phyloP scores from a whole-genome alignment of 2,797 vertebrate genomes.

The Semaprochilodus insignis region DNA sequence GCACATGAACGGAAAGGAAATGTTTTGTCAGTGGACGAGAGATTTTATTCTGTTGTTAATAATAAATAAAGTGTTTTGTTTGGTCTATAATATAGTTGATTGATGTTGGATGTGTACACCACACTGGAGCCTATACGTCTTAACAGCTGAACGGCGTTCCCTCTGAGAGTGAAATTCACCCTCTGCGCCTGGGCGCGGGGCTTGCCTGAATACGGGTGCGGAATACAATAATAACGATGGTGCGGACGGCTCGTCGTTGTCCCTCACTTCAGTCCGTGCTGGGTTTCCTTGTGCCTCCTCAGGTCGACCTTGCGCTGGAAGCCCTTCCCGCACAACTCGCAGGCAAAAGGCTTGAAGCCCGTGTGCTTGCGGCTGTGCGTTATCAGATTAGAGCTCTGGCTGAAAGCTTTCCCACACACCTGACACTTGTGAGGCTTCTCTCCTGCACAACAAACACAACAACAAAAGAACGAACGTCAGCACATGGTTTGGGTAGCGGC shows the following conservation, averaged over 20 bases:
- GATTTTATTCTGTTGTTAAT: no score
- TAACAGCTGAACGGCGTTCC: no score
- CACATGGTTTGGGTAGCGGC: neutral
- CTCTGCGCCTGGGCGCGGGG: no score
- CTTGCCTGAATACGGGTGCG: neutral
- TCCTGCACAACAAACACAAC: slow-evolving; percentile 74
- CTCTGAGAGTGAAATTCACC: no score
- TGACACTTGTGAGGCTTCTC: slow-evolving; percentile 99
- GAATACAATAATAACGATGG: no score
- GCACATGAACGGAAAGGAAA: no score
- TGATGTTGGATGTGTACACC: no score
- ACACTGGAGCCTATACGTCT: no score
- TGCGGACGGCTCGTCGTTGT: neutral
- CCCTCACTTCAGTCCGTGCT: slow-evolving; percentile 91
- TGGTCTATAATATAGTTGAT: no score
- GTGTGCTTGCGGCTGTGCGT: slow-evolving; percentile 99
- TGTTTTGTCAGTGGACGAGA: no score
- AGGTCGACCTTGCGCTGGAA: slow-evolving; percentile 98
- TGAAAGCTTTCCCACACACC: slow-evolving; percentile 98
- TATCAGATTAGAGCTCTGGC: slow-evolving; percentile 99
- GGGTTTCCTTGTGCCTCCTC: slow-evolving; percentile 94
- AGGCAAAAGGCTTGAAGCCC: slow-evolving; percentile 97
- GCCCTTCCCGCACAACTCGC: slow-evolving; percentile 95
- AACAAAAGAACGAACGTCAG: slow-evolving; percentile 14
- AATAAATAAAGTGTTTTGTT: no score